Evolutionary conservation across 2,797 vertebrate species (phyloP), one percentile per base, ranked within the genome.

Genomic region (Gila robusta): DNA sequence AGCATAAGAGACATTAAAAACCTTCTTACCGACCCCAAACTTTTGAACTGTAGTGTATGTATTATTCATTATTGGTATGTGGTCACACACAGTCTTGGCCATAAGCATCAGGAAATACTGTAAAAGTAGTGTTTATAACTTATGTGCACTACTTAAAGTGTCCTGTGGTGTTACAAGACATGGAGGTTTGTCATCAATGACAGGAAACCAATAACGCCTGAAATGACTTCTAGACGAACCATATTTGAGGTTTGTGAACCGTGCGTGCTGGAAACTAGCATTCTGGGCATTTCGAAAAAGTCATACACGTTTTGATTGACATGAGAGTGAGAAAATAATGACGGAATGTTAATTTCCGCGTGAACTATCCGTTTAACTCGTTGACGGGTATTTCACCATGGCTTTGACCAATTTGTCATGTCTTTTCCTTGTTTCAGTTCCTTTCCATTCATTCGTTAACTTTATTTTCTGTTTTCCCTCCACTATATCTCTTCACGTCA

Each of bases 361-460:
- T 26, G 10, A 26, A 59, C 23, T 26, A 4, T 73, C 21, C 9
- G 5, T 54, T 52, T 32, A 76, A 21, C 26, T n/a, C 23, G 1
- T 56, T n/a, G 21, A 56, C 2, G 3, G 56, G 54, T 56, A 56
- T n/a, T 59, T n/a, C 9, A n/a, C 44, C 12, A 12, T 44, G 44
- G 44, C 44, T 44, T 3, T 12, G 10, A 11, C 19, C 2, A 56
- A n/a, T 56, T 23, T 56, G 54, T 39, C 62, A 28, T 76, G 56
- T 80, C 67, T 84, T 82, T 86, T 89, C 7, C 88, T 54, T 64
- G 86, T 93, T 81, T 88, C 59, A 86, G 86, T 89, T 91, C 17
- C 76, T 41, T 85, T 76, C 79, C 76, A 82, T 89, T 69, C 0
- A 5, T 56, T 81, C 47, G 81, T 89, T 91, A 90, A 88, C 77